Evolutionary conservation across 1,140 invertebrate genomes (phyloP).

Genomic region (Eriocheir sinensis): DNA sequence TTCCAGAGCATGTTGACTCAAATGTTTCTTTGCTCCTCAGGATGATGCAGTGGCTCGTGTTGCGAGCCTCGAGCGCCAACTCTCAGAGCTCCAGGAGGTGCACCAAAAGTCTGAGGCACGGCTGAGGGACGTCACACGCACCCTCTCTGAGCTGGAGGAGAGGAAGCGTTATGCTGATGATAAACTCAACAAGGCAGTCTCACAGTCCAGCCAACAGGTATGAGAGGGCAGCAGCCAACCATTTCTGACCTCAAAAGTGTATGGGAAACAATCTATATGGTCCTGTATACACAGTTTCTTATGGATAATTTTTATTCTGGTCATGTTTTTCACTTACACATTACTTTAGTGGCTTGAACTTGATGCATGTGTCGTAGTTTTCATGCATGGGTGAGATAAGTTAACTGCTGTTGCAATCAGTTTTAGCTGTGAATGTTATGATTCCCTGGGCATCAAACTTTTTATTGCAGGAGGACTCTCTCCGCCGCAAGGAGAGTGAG

Average conservation of each 20-base stretch:
- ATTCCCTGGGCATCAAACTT: not conserved
- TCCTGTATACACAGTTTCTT: too few relatives aligned
- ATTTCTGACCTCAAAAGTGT: too few relatives aligned
- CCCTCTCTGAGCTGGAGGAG: conserved; percentile 77
- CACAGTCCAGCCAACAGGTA: conserved; percentile 76
- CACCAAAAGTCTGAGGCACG: conserved; percentile 77
- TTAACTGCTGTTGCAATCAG: too few relatives aligned
- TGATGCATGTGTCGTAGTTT: too few relatives aligned
- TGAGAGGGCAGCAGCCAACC: not conserved
- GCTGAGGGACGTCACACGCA: conserved; percentile 76
- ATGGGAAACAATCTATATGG: not conserved
- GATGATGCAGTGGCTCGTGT: conserved; percentile 76
- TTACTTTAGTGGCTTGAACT: too few relatives aligned
- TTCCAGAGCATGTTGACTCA: not conserved
- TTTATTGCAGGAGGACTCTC: conserved; percentile 74
- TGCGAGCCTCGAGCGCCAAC: conserved; percentile 73
- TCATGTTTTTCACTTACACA: too few relatives aligned
- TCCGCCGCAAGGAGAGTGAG: conserved; percentile 78
- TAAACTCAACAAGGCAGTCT: conserved; percentile 77
- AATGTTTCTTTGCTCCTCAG: conserved; percentile 35
- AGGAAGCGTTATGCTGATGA: conserved; percentile 78
- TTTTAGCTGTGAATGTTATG: too few relatives aligned
- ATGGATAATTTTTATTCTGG: not conserved
- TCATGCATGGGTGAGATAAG: too few relatives aligned
- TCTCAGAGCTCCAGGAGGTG: conserved; percentile 73